A percentile compares a stretch with the other conserved stretches of the same genome.
These are phyloP conservation scores for Pantala flavescens DNA, from an alignment of 1,140 invertebrate species.

Conservation along the genomic window DNA sequence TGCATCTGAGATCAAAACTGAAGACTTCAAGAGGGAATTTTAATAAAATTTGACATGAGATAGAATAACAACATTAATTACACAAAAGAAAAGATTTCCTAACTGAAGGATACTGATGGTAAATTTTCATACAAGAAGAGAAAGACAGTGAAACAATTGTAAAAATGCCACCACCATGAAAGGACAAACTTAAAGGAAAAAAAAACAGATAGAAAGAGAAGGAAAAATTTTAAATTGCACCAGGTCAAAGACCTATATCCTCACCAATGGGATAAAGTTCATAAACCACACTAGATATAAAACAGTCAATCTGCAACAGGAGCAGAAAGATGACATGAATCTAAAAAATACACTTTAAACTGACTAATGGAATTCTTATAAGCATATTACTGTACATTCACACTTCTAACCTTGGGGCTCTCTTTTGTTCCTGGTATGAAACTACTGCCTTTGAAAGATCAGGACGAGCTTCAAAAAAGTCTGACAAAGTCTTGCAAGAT, in stretches of 20 bases:
- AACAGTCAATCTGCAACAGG: neutral
- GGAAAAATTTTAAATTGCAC: no score
- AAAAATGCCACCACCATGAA: neutral
- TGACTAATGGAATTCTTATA: no score
- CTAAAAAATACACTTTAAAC: no score
- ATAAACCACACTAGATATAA: neutral
- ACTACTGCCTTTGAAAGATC: neutral
- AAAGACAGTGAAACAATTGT: neutral
- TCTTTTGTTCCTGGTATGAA: neutral
- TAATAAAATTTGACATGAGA: no score
- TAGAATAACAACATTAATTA: no score
- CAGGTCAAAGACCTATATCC: neutral
- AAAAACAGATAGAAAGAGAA: no score
- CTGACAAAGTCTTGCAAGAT: neutral
- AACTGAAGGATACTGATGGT: neutral
- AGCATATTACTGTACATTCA: no score
- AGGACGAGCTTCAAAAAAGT: neutral
- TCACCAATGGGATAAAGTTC: neutral
- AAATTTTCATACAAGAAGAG: neutral
- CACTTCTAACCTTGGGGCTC: neutral
- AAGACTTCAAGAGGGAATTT: no score
- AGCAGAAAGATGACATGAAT: no score
- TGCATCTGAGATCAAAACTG: no score
- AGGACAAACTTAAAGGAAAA: neutral
- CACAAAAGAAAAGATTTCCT: no score